Evolutionary conservation across 1,140 invertebrate genomes (phyloP).

Genomic region (Penaeus japonicus): DNA sequence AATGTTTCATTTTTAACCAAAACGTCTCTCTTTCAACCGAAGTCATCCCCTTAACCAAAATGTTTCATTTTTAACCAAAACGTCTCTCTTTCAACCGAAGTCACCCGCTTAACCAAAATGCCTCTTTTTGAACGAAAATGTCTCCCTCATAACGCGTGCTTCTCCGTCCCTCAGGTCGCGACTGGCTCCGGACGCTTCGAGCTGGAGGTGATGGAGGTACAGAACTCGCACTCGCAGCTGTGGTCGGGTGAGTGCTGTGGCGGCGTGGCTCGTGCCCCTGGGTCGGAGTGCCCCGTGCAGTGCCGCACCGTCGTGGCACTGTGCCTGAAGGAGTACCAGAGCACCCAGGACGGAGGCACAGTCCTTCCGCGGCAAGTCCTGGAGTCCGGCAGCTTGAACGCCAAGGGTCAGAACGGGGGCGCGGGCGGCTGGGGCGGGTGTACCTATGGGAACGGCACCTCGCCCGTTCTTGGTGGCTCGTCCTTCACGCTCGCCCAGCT

Average conservation of each 20-base stretch:
- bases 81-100: no score
- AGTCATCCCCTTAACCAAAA: no score
- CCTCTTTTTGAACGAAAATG: not conserved
- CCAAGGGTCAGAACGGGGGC: not conserved
- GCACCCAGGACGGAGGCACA: conserved; percentile 67
- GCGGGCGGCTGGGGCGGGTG: conserved; percentile 77
- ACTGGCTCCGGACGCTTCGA: conserved; percentile 87
- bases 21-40: no score
- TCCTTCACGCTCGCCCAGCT: conserved; percentile 82
- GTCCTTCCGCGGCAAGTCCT: not conserved
- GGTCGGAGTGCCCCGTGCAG: conserved; percentile 68
- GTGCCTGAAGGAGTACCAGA: conserved; percentile 92
- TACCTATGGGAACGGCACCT: conserved; percentile 88
- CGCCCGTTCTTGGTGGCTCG: conserved; percentile 83
- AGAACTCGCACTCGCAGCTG: conserved; percentile 83
- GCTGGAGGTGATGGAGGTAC: conserved; percentile 87
- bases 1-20: no score
- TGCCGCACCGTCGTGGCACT: conserved; percentile 86
- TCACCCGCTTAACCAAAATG: no score
- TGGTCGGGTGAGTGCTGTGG: conserved; percentile 84
- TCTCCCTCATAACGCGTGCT: not conserved
- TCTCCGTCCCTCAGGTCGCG: conserved; percentile 66
- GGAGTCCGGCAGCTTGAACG: not conserved
- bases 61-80: no score
- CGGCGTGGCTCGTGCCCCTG: conserved; percentile 70